A percentile compares a stretch with the other conserved stretches of the same genome.
These are phyloP conservation scores for Channa argus DNA, from an alignment of 2,113 vertebrate genomes.

Conservation along the genomic window DNA sequence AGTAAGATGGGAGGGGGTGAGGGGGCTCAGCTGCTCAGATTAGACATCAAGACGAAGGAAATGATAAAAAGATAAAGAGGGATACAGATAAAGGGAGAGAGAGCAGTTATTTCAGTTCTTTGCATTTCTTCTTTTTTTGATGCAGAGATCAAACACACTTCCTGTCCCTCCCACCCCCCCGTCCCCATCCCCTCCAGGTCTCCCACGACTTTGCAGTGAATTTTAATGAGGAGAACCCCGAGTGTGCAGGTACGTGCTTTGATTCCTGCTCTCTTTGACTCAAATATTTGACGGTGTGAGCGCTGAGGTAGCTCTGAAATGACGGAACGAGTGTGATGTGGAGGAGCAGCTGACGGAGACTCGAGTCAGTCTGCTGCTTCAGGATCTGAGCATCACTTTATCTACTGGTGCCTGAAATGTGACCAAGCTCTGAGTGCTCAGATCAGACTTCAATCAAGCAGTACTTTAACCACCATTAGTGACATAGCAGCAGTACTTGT, in stretches of 20 bases:
- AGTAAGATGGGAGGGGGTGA: neutral
- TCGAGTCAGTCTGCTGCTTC: too few species aligned
- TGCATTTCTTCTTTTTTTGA: neutral
- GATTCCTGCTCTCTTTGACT: conserved; percentile 17
- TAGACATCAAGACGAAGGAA: conserved; percentile 14
- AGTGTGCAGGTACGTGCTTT: conserved; percentile 91
- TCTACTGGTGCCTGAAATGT: too few species aligned
- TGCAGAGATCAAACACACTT: conserved; percentile 37
- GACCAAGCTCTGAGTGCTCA: too few species aligned
- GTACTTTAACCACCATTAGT: too few species aligned
- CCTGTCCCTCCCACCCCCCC: conserved; percentile 18
- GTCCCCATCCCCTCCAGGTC: conserved; percentile 81
- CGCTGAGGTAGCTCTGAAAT: conserved; percentile 12
- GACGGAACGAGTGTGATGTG: neutral
- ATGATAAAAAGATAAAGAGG: neutral
- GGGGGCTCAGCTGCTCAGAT: neutral
- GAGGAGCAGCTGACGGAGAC: neutral
- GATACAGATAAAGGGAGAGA: neutral
- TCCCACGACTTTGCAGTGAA: conserved; percentile 99
- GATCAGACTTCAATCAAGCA: too few species aligned
- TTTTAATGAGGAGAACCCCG: conserved; percentile 97
- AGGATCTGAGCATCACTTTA: too few species aligned
- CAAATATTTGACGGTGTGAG: neutral
- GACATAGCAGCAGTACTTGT: too few species aligned
- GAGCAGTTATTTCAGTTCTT: neutral